Conservation (phyloP, 2,797 vertebrate species). For the Lacerta agilis region DNA sequence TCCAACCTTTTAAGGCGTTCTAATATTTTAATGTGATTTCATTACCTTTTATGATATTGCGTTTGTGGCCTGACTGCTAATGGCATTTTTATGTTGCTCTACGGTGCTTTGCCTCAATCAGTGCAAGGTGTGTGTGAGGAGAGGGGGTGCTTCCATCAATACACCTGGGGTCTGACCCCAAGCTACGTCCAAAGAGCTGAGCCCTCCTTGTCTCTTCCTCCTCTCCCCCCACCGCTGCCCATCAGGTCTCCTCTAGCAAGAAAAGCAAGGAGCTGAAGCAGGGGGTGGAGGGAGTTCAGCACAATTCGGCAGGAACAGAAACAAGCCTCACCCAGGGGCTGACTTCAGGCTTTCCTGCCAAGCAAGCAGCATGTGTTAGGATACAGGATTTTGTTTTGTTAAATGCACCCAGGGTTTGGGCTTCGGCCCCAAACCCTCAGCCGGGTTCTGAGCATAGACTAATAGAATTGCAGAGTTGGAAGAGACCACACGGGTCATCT, state of each 20-base stretch:
- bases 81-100: not conserved
- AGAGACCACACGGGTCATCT: too few relatives aligned
- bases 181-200: not conserved
- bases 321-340: too few relatives aligned
- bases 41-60: not conserved
- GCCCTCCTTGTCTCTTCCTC: not conserved
- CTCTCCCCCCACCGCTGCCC: not conserved
- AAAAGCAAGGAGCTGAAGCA: not conserved
- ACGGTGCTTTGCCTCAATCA: not conserved
- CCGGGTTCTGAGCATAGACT: not conserved
- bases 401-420: too few relatives aligned
- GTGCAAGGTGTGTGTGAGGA: too few relatives aligned
- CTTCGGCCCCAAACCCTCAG: not conserved
- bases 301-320: not conserved
- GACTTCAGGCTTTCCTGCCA: not conserved
- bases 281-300: not conserved
- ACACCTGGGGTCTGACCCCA: not conserved
- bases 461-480: too few relatives aligned
- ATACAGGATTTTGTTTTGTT: not conserved
- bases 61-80: not conserved
- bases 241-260: not conserved
- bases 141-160: not conserved
- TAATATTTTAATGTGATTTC: conserved; percentile 1
- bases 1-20: not conserved
- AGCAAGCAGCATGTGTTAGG: not conserved